Evolutionary conservation across 2,888 invertebrate genomes (phyloP), one percentile per base, ranked within the genome.

Genomic region (Oscheius myriophilus): DNA sequence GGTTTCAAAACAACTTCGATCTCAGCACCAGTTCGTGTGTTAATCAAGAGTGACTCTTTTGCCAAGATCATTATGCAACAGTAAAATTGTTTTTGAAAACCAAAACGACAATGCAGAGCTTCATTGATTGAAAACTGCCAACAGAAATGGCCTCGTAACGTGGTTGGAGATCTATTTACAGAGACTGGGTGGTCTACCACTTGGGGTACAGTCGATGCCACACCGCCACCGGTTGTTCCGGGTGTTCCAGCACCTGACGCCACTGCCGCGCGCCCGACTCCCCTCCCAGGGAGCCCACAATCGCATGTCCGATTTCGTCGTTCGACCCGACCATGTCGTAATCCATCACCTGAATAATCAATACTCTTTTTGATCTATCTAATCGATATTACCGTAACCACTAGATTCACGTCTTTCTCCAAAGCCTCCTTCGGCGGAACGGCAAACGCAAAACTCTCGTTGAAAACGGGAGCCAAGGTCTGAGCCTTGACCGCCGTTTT

Each of bases 371-470:
- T n/a, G n/a, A 21, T 43, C 14, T 42, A 16, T 33, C 18, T 21
- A 33, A 62, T n/a, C 7, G 52, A 26, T 45, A 70, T 55, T 70
- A 85, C 84, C 59, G 84, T 81, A 4, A 79, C 76, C 14, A 86
- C 84, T 42, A 86, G 72, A 26, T 86, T 86, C 18, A 85, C 79
- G 14, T 84, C 84, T 18, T 68, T 69, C 51, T 72, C 66, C 23
- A 86, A 72, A 9, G 76, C 72, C 14, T 81, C 81, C 55, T 78
- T 78, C 3, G 71, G 55, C 0, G 86, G 86, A 0, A 86, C 78
- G n/a, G 76, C 65, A 64, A 87, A 86, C 0, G 83, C 78, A 67
- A 86, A 86, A 1, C 79, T 76, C 63, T 86, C 86, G 71, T 87
- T 86, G 81, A 83, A 86, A 7, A 84, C 75, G 1, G 86, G 86